A percentile compares a stretch with the other conserved stretches of the same genome.
phyloP scores from a whole-genome alignment of 1,140 invertebrate genomes.

The Dendrolimus kikuchii region DNA sequence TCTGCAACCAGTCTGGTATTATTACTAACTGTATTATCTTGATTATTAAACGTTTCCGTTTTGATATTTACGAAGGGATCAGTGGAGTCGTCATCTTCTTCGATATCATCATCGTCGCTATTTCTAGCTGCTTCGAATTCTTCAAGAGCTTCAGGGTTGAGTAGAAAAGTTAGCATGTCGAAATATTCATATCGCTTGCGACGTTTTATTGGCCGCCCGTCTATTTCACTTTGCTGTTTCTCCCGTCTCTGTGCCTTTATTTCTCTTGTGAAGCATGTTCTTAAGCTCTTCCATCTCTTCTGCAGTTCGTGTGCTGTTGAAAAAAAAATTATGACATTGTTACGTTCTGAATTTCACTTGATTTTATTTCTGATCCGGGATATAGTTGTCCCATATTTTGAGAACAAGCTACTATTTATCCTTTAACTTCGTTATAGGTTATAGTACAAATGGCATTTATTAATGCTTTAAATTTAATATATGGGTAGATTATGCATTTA shows the following conservation, averaged over 20 bases:
- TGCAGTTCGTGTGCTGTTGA: slow-evolving; percentile 30
- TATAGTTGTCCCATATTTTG: no score
- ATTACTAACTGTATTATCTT: not conserved
- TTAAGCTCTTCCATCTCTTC: slow-evolving; percentile 33
- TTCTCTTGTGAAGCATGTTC: slow-evolving; percentile 37
- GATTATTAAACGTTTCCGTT: slow-evolving; percentile 6
- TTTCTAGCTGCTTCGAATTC: slow-evolving; percentile 3
- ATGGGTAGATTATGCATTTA: no score
- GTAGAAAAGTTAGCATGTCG: slow-evolving; percentile 20
- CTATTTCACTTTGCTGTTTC: slow-evolving; percentile 9
- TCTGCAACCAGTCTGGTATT: slow-evolving; percentile 6
- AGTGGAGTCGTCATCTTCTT: slow-evolving; percentile 15
- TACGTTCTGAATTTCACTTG: not conserved
- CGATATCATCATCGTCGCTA: not conserved
- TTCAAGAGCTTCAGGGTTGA: slow-evolving; percentile 11
- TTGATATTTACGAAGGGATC: slow-evolving; percentile 21
- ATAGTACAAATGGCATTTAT: no score
- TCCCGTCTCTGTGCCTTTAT: slow-evolving; percentile 26
- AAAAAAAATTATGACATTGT: not conserved
- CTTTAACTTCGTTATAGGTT: no score
- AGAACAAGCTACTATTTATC: no score
- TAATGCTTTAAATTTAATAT: no score
- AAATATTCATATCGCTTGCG: slow-evolving; percentile 32
- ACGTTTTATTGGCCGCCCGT: slow-evolving; percentile 9
- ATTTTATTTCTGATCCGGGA: not conserved